Base-by-base conservation (phyloP, 2,888 invertebrate species). In the Hemistola chrysoprasaria region DNA sequence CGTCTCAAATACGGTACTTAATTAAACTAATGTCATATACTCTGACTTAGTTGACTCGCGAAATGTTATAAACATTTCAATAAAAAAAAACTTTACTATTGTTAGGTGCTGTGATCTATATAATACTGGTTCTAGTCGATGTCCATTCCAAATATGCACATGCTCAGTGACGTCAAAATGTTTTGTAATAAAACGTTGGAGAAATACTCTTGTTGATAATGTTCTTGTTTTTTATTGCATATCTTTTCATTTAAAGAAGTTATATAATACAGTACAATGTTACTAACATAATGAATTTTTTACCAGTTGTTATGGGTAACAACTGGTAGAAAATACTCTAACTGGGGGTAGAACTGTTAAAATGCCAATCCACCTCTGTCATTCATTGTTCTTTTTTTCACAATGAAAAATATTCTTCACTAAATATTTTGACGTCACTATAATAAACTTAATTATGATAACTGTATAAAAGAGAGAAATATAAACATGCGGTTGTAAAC, bases 21-120 rank as follows among this genome's bases (percentile, higher is more conserved):
- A 55, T 57, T 54, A 20, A 26, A 27, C n/a, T n/a, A n/a, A n/a
- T n/a, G n/a, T n/a, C n/a, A n/a, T 8, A 62, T 67, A 71, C 71
- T 71, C 70, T 76, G 82, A 82, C 83, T 83, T 82, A 77, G 55
- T 48, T 48, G 71, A 77, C 71, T 66, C 50, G 50, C 47, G 66
- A 64, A 74, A 71, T 85, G 85, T 84, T 85, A 42, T 57, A 49
- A 79, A 84, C 81, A 73, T 83, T 83, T 78, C 65, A 2, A 16
- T 37, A 62, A 60, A 59, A 58, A 52, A 57, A 52, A 40, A 53
- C 45, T 50, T 48, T 52, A 51, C 53, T 50, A 63, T 62, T 59
- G 57, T 62, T 72, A 72, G 69, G 71, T 70, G 78, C 79, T 84
- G 84, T 84, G 82, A 83, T 78, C 59, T 52, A 59, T 32, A 10